Conservation (phyloP, 2,888 invertebrate genomes). For the Elgonia sp. region DNA sequence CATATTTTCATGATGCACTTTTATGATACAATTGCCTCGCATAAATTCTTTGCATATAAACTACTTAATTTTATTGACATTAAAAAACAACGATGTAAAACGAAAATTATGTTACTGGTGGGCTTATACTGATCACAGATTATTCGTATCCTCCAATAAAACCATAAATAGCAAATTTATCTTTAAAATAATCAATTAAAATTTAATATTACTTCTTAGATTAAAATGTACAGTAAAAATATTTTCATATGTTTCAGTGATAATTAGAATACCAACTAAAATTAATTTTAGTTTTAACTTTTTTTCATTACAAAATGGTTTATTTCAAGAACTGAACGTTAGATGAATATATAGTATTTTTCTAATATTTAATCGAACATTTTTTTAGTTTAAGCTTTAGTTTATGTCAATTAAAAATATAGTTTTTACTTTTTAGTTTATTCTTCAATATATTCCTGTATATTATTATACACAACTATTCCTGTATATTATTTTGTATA, state of each 20-base stretch:
- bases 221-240: neutral
- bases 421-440: too few relatives aligned
- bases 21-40: constrained; percentile 77
- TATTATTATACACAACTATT: too few relatives aligned
- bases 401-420: too few relatives aligned
- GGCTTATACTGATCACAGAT: constrained; percentile 50
- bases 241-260: constrained; percentile 2
- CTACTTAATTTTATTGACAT: constrained; percentile 75
- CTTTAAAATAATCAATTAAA: constrained; percentile 5
- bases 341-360: neutral
- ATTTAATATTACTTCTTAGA: neutral
- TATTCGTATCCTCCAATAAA: constrained; percentile 70
- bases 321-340: constrained; percentile 36
- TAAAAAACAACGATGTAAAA: constrained; percentile 68
- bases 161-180: constrained; percentile 22
- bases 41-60: constrained; percentile 78
- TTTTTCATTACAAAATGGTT: neutral
- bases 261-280: neutral
- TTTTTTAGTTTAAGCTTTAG: neutral
- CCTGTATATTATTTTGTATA: too few relatives aligned
- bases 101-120: constrained; percentile 62
- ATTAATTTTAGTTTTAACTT: neutral
- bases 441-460: too few relatives aligned
- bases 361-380: neutral
- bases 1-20: constrained; percentile 67